These are phyloP conservation scores for Drosophila melanogaster DNA, from an alignment of 1,140 invertebrate genomes.

Conservation along the genomic window Release_6_plus_ISO1_MT NT_033777.3:2558001-2558500, in stretches of 20 bases:
- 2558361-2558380: not conserved
- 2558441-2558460: too few species aligned
- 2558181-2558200: slow-evolving; percentile 95
- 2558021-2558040: slow-evolving; percentile 96
- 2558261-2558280: slow-evolving; percentile 97
- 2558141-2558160: slow-evolving; percentile 95
- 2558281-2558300: slow-evolving; percentile 97
- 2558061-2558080: slow-evolving; percentile 97
- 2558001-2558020: slow-evolving; percentile 97
- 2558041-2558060: slow-evolving; percentile 97
- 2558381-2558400: too few species aligned
- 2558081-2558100: slow-evolving; percentile 97
- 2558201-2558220: slow-evolving; percentile 95
- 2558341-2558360: slow-evolving; percentile 91
- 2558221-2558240: slow-evolving; percentile 97
- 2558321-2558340: slow-evolving; percentile 88
- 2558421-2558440: too few species aligned
- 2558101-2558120: slow-evolving; percentile 97
- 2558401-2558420: too few species aligned
- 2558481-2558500: too few species aligned
- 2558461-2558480: too few species aligned
- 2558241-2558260: slow-evolving; percentile 96
- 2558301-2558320: slow-evolving; percentile 96
- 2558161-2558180: slow-evolving; percentile 99
- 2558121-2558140: slow-evolving; percentile 94